Evolutionary conservation across 2,888 invertebrate genomes (phyloP).

Genomic region (Melolontha melolontha): DNA sequence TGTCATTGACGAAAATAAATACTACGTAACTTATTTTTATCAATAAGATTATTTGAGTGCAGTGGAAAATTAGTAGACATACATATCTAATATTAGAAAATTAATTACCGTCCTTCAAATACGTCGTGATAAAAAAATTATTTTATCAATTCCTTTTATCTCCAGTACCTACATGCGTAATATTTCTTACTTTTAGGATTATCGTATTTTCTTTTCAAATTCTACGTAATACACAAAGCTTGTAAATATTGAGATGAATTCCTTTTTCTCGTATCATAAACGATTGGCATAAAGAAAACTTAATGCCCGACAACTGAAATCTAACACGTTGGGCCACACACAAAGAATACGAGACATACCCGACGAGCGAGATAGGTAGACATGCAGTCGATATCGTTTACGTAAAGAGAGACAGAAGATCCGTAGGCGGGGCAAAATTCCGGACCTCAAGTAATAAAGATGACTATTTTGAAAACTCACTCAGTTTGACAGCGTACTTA

Average conservation of each 20-base stretch:
- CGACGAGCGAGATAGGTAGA: constrained; percentile 41
- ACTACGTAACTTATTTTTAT: no score
- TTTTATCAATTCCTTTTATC: no score
- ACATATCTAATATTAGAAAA: no score
- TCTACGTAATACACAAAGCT: no score
- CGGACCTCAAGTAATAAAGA: constrained; percentile 64
- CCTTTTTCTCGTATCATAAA: constrained; percentile 16
- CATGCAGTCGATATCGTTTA: constrained; percentile 45
- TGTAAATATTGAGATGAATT: constrained; percentile 15
- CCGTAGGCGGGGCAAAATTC: constrained; percentile 49
- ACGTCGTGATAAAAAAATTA: no score
- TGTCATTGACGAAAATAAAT: no score
- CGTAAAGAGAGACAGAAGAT: constrained; percentile 48
- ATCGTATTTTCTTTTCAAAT: no score
- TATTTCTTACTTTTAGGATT: no score
- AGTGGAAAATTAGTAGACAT: no score
- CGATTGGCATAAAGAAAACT: constrained; percentile 38
- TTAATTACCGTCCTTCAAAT: no score
- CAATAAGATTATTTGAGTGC: no score
- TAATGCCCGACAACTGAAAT: constrained; percentile 25
- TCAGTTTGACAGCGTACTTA: constrained; percentile 67
- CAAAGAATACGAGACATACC: constrained; percentile 24
- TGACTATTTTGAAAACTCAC: constrained; percentile 68
- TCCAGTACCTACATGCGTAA: no score
- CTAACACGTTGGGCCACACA: constrained; percentile 35